phyloP scores from a whole-genome alignment of 2,113 vertebrate species.

The Crocuta crocuta region DNA sequence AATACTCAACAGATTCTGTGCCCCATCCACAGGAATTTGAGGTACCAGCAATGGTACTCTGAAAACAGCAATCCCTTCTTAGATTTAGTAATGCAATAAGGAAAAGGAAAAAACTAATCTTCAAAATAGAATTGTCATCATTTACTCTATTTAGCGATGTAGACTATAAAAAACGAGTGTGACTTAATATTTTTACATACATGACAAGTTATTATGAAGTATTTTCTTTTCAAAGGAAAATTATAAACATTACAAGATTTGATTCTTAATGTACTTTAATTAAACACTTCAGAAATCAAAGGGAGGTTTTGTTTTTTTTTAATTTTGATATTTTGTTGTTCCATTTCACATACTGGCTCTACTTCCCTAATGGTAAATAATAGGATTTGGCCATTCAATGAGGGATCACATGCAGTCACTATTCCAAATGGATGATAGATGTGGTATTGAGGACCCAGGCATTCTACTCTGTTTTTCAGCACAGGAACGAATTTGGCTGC shows the following conservation, averaged over 20 bases:
- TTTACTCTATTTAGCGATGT: constrained; percentile 9
- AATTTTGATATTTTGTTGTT: background rate
- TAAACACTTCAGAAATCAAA: background rate
- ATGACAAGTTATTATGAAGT: background rate
- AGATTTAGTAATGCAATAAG: background rate
- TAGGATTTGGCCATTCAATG: background rate
- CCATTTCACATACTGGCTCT: background rate
- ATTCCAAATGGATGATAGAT: background rate
- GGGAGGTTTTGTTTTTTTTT: background rate
- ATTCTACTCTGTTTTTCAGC: background rate
- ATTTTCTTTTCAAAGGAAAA: constrained; percentile 42
- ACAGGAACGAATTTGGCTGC: background rate
- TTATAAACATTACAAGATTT: background rate
- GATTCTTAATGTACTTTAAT: background rate
- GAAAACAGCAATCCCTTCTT: background rate
- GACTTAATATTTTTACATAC: background rate
- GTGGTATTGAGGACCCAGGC: background rate
- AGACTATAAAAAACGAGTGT: background rate
- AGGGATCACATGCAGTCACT: background rate
- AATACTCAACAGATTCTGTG: background rate
- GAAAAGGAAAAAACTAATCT: background rate
- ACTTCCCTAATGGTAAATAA: background rate
- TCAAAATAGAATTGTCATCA: background rate
- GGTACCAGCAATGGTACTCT: background rate
- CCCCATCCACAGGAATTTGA: background rate